Conservation (phyloP, 2,888 invertebrate genomes). For the Nomada ferruginata region DNA sequence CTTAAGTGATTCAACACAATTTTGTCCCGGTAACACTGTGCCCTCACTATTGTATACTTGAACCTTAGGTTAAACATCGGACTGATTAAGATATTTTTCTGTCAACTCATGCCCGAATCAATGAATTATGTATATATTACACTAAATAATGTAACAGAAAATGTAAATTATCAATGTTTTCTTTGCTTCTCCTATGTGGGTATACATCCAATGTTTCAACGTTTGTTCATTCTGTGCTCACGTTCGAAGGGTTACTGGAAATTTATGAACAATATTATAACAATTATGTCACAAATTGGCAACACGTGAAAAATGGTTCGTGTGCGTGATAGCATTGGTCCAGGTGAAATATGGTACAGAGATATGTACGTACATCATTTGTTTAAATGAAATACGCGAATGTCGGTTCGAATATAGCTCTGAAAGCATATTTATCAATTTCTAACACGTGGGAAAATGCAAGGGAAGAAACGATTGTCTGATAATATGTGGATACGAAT, state of each 20-base stretch:
- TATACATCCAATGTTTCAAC: neutral
- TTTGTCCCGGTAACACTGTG: too few species aligned
- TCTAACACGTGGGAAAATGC: too few species aligned
- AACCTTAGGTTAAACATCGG: too few species aligned
- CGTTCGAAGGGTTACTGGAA: neutral
- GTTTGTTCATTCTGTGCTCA: neutral
- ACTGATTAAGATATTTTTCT: too few species aligned
- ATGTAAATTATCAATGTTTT: too few species aligned
- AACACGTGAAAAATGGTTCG: neutral
- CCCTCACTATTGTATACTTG: too few species aligned
- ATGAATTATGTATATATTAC: too few species aligned
- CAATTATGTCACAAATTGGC: neutral
- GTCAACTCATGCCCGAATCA: too few species aligned
- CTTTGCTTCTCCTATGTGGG: slow-evolving; percentile 25
- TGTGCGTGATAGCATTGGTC: neutral
- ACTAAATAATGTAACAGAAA: too few species aligned
- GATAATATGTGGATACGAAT: neutral
- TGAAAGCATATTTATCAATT: neutral
- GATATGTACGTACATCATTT: neutral
- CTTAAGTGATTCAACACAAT: too few species aligned
- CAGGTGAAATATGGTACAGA: neutral
- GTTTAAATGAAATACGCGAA: neutral
- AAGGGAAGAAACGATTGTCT: neutral
- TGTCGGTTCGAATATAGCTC: neutral
- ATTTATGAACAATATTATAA: neutral